Conservation (phyloP, 2,888 invertebrate species). For the Priocnemis perturbator region DNA sequence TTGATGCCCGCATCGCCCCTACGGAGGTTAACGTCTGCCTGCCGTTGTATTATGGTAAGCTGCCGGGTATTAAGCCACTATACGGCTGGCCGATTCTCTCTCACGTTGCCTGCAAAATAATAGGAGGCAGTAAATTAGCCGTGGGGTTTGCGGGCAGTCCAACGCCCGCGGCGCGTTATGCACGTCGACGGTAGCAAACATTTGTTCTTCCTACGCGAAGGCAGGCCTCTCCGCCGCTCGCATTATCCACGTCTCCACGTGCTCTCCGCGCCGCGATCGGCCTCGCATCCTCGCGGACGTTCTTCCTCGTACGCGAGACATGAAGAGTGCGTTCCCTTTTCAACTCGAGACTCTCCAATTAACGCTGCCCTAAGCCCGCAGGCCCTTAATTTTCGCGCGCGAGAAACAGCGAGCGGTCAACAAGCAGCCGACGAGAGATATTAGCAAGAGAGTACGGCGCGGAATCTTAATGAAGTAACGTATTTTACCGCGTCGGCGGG, state of each 20-base stretch:
- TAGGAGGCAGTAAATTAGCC: conserved; percentile 34
- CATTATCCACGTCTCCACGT: not conserved
- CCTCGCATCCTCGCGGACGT: conserved; percentile 32
- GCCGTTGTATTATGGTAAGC: not conserved
- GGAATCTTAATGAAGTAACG: too few species aligned
- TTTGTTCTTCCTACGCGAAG: not conserved
- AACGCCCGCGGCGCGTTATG: too few species aligned
- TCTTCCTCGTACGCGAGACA: conserved; percentile 29
- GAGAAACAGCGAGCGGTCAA: too few species aligned
- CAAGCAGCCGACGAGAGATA: too few species aligned
- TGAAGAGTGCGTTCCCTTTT: conserved; percentile 34
- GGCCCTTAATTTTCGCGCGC: too few species aligned
- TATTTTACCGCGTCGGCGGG: too few species aligned
- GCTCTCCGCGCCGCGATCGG: not conserved
- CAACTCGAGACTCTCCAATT: too few species aligned
- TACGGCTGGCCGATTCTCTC: conserved; percentile 13
- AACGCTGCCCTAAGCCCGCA: too few species aligned
- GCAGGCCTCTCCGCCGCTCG: not conserved
- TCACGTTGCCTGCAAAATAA: conserved; percentile 41
- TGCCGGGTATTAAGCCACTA: not conserved
- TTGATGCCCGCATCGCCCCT: too few species aligned
- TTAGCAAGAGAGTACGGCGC: too few species aligned
- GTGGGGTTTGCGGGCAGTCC: conserved; percentile 1
- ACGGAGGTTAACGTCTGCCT: not conserved
- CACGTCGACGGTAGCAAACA: too few species aligned